Conservation (phyloP, 2,888 invertebrate species). For the Listrodromus nycthemerus region DNA sequence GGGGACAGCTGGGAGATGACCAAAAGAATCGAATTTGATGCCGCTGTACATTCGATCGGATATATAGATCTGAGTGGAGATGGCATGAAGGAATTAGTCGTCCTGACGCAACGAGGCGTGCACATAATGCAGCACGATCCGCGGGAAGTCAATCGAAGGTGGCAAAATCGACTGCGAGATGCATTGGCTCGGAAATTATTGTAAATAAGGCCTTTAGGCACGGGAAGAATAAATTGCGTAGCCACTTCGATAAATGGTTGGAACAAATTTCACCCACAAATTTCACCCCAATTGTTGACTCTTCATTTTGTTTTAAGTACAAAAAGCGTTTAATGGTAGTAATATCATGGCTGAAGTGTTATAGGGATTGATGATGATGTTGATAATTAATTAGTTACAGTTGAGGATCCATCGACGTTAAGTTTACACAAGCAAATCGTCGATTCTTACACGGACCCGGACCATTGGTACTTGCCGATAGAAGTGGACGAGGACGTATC, state of each 20-base stretch:
- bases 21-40: slow-evolving; percentile 86
- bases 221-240: not conserved
- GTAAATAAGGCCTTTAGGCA: not conserved
- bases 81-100: slow-evolving; percentile 88
- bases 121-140: slow-evolving; percentile 87
- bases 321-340: not conserved
- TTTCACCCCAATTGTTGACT: not conserved
- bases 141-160: slow-evolving; percentile 73
- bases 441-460: slow-evolving; percentile 75
- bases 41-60: slow-evolving; percentile 87
- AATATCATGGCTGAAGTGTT: not conserved
- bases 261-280: not conserved
- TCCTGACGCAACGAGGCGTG: slow-evolving; percentile 88
- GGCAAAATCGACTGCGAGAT: slow-evolving; percentile 74
- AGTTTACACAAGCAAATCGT: slow-evolving; percentile 77
- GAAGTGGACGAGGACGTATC: slow-evolving; percentile 73
- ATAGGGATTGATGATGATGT: not conserved
- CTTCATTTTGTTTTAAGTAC: not conserved
- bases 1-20: slow-evolving; percentile 84
- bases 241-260: not conserved
- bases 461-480: slow-evolving; percentile 79
- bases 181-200: slow-evolving; percentile 14
- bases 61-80: slow-evolving; percentile 89
- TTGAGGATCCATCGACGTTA: slow-evolving; percentile 63
- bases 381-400: slow-evolving; percentile 68